Conservation (phyloP, 2,113 vertebrate genomes). For the zebrafish (Danio rerio) region DNA sequence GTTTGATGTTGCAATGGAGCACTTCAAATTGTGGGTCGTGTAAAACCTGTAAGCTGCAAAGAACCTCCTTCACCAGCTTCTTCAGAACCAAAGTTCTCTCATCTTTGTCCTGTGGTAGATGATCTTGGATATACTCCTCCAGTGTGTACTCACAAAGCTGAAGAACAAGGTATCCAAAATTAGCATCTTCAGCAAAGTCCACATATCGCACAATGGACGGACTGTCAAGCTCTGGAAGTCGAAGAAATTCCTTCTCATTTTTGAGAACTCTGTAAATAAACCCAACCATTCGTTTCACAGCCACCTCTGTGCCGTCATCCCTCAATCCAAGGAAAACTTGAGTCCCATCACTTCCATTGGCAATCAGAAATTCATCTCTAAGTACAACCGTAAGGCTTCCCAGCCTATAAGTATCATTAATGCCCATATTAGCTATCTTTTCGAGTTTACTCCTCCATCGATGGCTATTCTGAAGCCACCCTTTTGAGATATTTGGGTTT, state of each 20-base stretch:
- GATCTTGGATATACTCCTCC: slow-evolving; percentile 63
- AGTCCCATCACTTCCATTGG: slow-evolving; percentile 54
- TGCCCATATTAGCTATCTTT: slow-evolving; percentile 21
- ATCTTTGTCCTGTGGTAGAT: not conserved
- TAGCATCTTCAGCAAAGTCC: slow-evolving; percentile 58
- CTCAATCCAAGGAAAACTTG: slow-evolving; percentile 36
- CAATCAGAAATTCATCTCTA: slow-evolving; percentile 40
- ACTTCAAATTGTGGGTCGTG: slow-evolving; percentile 56
- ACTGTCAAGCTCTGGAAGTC: slow-evolving; percentile 60
- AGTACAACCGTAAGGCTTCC: slow-evolving; percentile 11
- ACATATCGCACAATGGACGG: slow-evolving; percentile 66
- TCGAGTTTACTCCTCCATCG: slow-evolving; percentile 41
- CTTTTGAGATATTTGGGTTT: not conserved
- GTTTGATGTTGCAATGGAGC: slow-evolving; percentile 72
- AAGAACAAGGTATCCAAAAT: slow-evolving; percentile 73
- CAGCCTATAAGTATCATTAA: not conserved
- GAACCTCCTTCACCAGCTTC: slow-evolving; percentile 55
- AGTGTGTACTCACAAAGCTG: slow-evolving; percentile 74
- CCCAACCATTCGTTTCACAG: slow-evolving; percentile 41
- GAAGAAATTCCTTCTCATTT: slow-evolving; percentile 63
- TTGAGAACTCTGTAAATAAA: slow-evolving; percentile 61
- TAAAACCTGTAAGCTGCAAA: slow-evolving; percentile 62
- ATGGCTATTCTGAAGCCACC: slow-evolving; percentile 35
- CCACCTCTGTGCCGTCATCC: slow-evolving; percentile 44
- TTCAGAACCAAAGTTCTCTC: not conserved